A percentile compares a stretch with the other conserved stretches of the same genome.
These are phyloP conservation scores for Limosa lapponica DNA, from an alignment of 2,797 vertebrate genomes.

Conservation along the genomic window DNA sequence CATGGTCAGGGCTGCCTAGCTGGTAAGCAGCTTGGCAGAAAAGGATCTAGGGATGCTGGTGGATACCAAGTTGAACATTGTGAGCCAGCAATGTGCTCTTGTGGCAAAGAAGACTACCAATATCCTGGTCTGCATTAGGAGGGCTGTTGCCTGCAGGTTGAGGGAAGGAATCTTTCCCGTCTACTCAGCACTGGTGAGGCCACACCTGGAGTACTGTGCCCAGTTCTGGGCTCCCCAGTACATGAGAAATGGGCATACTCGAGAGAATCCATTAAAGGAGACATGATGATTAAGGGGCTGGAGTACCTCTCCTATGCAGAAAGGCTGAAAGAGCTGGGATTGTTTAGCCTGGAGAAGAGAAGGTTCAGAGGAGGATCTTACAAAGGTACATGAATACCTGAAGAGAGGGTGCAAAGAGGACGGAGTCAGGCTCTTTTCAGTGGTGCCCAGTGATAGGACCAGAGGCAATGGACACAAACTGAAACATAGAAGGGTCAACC, in stretches of 20 bases:
- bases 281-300: background rate
- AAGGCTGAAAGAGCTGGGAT: too few relatives aligned
- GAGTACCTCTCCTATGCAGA: background rate
- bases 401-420: background rate
- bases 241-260: background rate
- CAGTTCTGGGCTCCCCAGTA: background rate
- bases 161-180: background rate
- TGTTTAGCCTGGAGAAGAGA: too few relatives aligned
- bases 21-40: background rate
- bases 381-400: background rate
- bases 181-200: background rate
- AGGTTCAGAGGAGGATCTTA: background rate
- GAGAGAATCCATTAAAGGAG: background rate
- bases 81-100: background rate
- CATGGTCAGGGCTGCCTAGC: background rate
- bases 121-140: background rate
- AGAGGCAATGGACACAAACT: too few relatives aligned
- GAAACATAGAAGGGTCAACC: too few relatives aligned
- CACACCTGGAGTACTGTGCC: background rate
- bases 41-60: background rate
- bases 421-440: too few relatives aligned
- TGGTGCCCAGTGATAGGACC: too few relatives aligned
- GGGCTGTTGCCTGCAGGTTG: background rate
- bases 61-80: background rate
- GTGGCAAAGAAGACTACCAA: background rate